Evolutionary conservation across 2,113 vertebrate genomes (phyloP), one percentile per base, ranked within the genome.

Genomic region (Plecturocebus donacophilus): DNA sequence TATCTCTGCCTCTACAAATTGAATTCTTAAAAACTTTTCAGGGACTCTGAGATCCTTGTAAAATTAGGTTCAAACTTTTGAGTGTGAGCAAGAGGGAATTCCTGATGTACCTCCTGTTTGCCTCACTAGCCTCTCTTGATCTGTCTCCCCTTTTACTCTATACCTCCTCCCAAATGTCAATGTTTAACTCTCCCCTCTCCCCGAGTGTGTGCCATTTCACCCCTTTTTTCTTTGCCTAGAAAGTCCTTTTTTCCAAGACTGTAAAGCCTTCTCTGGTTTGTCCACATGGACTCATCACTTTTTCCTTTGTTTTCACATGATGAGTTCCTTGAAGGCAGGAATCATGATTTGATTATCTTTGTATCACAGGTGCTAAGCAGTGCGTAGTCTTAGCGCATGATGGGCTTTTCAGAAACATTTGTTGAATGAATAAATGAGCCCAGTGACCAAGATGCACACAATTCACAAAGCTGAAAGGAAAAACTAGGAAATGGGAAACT

Each of bases 121-220:
- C 35, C 12, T 17, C 47, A 2, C 5, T 1, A 5, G 35, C 5
- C 14, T 71, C 23, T 3, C 49, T 73, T n/a, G 6, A 0, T 10
- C 38, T 6, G 1, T 38, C 4, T 19, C 14, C 0, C 20, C 8
- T 52, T 19, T 12, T 23, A 49, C 4, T 32, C 4, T 40, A 47
- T 3, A 2, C 14, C 16, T 47, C 27, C 21, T 8, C 35, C 19
- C 38, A 2, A 52, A 56, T 21, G 56, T 45, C 64, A 21, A 1
- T 76, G 30, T 35, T 79, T 19, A 6, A 9, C 16, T 58, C 25
- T 12, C 40, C 10, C 23, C n/a, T 61, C 9, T 38, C 7, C n/a
- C 14, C 9, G 3, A 8, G 0, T 32, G 45, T 49, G 21, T 11
- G 21, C 12, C 19, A 5, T 49, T 52, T 25, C 14, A 30, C 1